These are phyloP conservation scores for Drosophila sp. DNA, from an alignment of 1,140 invertebrate species.

Conservation along the genomic window DNA sequence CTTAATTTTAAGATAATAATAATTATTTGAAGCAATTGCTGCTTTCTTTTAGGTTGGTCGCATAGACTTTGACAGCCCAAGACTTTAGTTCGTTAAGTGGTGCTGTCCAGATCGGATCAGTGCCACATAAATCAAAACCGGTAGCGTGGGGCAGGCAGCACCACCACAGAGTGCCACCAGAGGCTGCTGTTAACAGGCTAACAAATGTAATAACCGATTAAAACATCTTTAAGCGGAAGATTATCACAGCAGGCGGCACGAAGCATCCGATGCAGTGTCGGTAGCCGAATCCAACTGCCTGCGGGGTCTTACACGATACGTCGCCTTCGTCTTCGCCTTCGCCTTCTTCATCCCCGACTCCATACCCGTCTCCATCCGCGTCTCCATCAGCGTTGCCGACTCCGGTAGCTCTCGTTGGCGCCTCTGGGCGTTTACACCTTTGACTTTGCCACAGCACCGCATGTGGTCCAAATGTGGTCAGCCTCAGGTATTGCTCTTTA, in stretches of 20 bases:
- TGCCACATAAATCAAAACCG: constrained; percentile 23
- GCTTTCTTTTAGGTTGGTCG: neutral
- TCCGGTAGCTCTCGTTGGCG: constrained; percentile 55
- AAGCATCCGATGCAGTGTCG: constrained; percentile 3
- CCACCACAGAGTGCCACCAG: constrained; percentile 6
- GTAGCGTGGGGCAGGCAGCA: constrained; percentile 29
- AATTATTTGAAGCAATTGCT: no score
- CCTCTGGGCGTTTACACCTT: constrained; percentile 75
- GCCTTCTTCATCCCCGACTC: constrained; percentile 4
- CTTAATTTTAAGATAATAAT: no score
- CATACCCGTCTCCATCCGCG: neutral
- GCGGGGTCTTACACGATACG: constrained; percentile 35
- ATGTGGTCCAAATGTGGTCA: constrained; percentile 43
- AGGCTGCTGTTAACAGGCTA: constrained; percentile 33
- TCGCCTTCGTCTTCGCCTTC: constrained; percentile 8
- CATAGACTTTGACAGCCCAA: neutral
- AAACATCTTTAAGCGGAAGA: constrained; percentile 78
- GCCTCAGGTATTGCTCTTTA: neutral
- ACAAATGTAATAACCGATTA: constrained; percentile 82
- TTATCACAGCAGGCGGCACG: constrained; percentile 74
- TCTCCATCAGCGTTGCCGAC: neutral
- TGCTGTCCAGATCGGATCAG: constrained; percentile 16
- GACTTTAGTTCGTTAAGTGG: neutral
- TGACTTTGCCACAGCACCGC: constrained; percentile 39
- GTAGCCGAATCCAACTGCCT: constrained; percentile 7